phyloP scores from a whole-genome alignment of 2,888 invertebrate genomes.

The Drosophila sordidula region DNA sequence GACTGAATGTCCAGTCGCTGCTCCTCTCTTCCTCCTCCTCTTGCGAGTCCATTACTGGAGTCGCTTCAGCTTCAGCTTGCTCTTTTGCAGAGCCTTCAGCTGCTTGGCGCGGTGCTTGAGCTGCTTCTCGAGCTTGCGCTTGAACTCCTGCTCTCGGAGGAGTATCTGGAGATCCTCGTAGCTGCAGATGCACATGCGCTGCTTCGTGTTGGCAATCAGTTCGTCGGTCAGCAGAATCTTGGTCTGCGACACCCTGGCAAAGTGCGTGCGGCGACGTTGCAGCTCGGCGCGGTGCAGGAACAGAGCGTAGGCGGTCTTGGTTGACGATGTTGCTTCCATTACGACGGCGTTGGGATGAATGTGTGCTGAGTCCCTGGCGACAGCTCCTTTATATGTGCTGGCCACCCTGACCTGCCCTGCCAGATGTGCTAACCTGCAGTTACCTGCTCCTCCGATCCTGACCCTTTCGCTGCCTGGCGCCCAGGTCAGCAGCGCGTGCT shows the following conservation, averaged over 20 bases:
- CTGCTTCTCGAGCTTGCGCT: conserved; percentile 48
- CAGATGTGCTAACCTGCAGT: conserved; percentile 7
- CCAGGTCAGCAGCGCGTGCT: not conserved
- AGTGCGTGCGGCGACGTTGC: conserved; percentile 47
- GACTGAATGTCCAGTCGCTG: not conserved
- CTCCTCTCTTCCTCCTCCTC: not conserved
- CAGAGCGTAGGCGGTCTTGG: conserved; percentile 58
- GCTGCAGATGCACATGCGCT: conserved; percentile 49
- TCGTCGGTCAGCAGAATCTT: conserved; percentile 57
- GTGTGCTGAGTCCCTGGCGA: conserved; percentile 33
- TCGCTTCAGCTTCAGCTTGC: conserved; percentile 24
- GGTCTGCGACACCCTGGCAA: conserved; percentile 49
- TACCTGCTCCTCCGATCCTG: not conserved
- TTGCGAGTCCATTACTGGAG: conserved; percentile 7
- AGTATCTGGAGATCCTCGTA: conserved; percentile 62
- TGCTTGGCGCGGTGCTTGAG: conserved; percentile 56
- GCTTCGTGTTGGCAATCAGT: conserved; percentile 51
- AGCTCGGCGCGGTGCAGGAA: conserved; percentile 66
- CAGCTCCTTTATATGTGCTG: conserved; percentile 42
- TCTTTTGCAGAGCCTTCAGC: conserved; percentile 46
- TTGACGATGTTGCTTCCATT: conserved; percentile 50
- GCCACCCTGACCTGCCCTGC: conserved; percentile 18
- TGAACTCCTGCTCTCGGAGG: conserved; percentile 56
- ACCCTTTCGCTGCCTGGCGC: conserved; percentile 5
- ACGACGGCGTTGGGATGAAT: conserved; percentile 42